phyloP scores from a whole-genome alignment of 2,113 vertebrate species.

The Brachionichthys hirsutus region DNA sequence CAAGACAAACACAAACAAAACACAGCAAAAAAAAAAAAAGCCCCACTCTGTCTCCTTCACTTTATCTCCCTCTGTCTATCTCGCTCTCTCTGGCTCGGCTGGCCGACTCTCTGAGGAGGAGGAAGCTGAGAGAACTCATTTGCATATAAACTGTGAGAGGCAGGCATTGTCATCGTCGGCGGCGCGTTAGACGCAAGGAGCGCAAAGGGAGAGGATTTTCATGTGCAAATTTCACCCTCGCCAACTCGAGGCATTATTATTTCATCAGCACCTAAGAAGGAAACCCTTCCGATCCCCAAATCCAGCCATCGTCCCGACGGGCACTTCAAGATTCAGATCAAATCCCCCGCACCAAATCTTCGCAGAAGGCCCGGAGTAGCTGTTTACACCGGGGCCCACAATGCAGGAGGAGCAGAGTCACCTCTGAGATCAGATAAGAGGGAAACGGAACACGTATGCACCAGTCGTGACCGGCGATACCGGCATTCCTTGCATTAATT shows the following conservation, averaged over 20 bases:
- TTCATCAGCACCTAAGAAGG: slow-evolving; percentile 74
- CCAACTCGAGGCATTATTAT: slow-evolving; percentile 78
- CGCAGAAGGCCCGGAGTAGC: slow-evolving; percentile 63
- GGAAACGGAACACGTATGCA: slow-evolving; percentile 42
- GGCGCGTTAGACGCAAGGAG: slow-evolving; percentile 66
- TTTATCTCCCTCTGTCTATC: slow-evolving; percentile 46
- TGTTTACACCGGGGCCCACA: slow-evolving; percentile 66
- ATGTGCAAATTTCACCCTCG: slow-evolving; percentile 81
- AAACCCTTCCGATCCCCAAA: slow-evolving; percentile 60
- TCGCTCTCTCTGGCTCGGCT: slow-evolving; percentile 35
- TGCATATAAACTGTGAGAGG: slow-evolving; percentile 79
- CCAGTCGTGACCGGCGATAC: slow-evolving; percentile 64
- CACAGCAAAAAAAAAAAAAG: slow-evolving; percentile 78
- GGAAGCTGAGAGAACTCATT: slow-evolving; percentile 68
- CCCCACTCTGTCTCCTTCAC: slow-evolving; percentile 61
- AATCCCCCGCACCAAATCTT: slow-evolving; percentile 53
- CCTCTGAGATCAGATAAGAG: slow-evolving; percentile 60
- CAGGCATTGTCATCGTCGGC: slow-evolving; percentile 75
- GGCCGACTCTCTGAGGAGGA: slow-evolving; percentile 72
- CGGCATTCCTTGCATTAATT: slow-evolving; percentile 72
- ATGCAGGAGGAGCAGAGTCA: slow-evolving; percentile 55
- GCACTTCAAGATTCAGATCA: slow-evolving; percentile 70
- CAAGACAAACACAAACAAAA: slow-evolving; percentile 80
- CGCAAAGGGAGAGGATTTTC: slow-evolving; percentile 72
- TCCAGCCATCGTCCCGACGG: slow-evolving; percentile 62